phyloP scores from a whole-genome alignment of 2,888 invertebrate species.

The Sarcophaga caerulescens region DNA sequence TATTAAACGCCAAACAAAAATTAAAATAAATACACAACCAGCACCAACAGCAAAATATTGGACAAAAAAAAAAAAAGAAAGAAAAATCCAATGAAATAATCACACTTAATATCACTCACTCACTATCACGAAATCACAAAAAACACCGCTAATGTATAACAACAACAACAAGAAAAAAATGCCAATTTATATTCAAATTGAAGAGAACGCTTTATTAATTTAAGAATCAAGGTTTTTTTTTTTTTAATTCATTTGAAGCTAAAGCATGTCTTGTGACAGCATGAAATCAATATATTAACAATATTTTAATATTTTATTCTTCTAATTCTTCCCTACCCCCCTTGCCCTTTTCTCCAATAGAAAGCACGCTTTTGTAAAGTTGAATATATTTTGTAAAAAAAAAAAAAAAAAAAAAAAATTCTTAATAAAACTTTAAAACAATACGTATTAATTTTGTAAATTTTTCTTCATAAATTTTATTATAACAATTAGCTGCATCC shows the following conservation, averaged over 20 bases:
- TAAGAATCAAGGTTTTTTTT: not conserved
- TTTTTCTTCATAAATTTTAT: slow-evolving; percentile 53
- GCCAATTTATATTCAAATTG: not conserved
- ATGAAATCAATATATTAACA: slow-evolving; percentile 23
- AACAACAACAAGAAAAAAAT: not conserved
- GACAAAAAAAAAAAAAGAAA: not conserved
- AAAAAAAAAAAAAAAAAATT: not conserved
- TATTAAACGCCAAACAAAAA: too few species aligned
- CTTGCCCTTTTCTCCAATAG: not conserved
- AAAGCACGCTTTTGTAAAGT: slow-evolving; percentile 55
- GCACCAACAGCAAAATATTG: not conserved
- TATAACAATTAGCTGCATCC: slow-evolving; percentile 86
- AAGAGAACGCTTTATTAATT: not conserved
- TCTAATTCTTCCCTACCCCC: slow-evolving; percentile 18
- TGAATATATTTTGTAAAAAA: not conserved
- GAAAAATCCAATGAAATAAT: not conserved
- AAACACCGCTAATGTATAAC: not conserved
- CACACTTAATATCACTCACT: not conserved
- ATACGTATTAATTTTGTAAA: not conserved
- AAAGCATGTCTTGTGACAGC: slow-evolving; percentile 59
- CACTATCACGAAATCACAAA: not conserved
- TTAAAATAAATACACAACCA: too few species aligned
- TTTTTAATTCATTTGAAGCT: not conserved
- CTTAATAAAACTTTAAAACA: not conserved
- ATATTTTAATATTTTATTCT: not conserved